Base-by-base conservation (phyloP, 2,113 vertebrate genomes). In the Aspidoscelis tigris region DNA sequence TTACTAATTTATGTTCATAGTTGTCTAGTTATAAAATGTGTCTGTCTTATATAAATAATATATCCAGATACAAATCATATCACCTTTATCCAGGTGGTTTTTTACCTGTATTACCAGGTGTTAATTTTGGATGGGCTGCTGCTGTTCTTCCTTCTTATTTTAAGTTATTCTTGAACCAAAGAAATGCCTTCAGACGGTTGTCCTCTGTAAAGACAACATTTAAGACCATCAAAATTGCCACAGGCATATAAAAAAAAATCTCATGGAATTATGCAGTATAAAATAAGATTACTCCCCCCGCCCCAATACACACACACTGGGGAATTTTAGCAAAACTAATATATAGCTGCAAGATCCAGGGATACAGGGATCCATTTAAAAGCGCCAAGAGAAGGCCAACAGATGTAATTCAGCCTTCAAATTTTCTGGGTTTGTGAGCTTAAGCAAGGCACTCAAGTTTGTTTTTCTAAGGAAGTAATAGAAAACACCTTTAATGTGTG, bases 401-500 rank as follows among this genome's bases (percentile, higher is more conserved):
- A 39, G 14, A 71, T 43, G 22, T 33, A 21, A 41, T 83, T 71
- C 47, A 80, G 47, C 73, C 44, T 16, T 58, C 14, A 26, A 1
- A 1, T 82, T 86, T 91, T 84, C 81, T 83, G 72, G 72, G 68
- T 21, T 55, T 72, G 20, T 0, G 0, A 20, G 9, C 39, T 81
- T 82, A 47, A 84, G 39, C 33, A 41, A 4, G 24, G 43, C 82
- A 39, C 39, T 20, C 66, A 55, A 50, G 26, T 55, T 76, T 11
- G 26, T 77, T 88, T 90, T 78, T 64, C 81, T 74, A 7, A 86
- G 71, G 41, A 86, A 89, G 47, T 68, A 74, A 66, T 20, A 64
- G 75, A 44, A 20, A 80, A 87, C 76, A n/a, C 70, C 2, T 81
- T 84, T 92, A 78, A 88, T 80, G 80, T 82, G 24, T 69, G n/a